These are phyloP conservation scores for Eupithecia insigniata DNA, from an alignment of 2,888 invertebrate species.

Conservation along the genomic window DNA sequence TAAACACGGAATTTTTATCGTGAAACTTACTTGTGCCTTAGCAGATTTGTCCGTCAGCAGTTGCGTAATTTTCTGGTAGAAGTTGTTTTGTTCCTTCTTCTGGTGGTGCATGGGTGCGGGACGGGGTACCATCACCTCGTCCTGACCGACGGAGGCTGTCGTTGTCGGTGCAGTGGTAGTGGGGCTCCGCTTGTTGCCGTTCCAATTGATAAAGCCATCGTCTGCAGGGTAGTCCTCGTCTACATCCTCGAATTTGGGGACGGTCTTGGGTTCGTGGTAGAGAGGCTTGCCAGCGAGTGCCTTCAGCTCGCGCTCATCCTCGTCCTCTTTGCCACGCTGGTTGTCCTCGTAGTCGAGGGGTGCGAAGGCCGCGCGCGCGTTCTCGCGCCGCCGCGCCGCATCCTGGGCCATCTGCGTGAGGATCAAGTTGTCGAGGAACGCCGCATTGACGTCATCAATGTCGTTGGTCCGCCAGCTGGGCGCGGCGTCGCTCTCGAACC, in stretches of 20 bases:
- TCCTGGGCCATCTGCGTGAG: conserved; percentile 87
- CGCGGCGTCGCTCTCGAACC: conserved; percentile 84
- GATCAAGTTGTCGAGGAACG: conserved; percentile 87
- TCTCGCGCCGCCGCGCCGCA: conserved; percentile 78
- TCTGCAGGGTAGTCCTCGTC: conserved; percentile 75
- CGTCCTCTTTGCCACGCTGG: conserved; percentile 83
- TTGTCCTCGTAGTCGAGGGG: conserved; percentile 73
- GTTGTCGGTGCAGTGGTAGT: conserved; percentile 67
- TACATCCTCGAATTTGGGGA: conserved; percentile 67
- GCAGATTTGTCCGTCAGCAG: conserved; percentile 77
- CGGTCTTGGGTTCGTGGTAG: conserved; percentile 79
- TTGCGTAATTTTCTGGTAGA: conserved; percentile 81
- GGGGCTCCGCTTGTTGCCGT: conserved; percentile 78
- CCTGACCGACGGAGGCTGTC: conserved; percentile 80
- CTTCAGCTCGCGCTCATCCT: conserved; percentile 87
- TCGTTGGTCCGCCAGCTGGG: conserved; percentile 75
- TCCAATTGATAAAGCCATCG: conserved; percentile 82
- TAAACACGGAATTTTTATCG: conserved; percentile 37
- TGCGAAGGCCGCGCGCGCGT: conserved; percentile 75
- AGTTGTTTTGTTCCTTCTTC: conserved; percentile 64
- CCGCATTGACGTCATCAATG: conserved; percentile 84
- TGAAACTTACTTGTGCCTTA: conserved; percentile 83
- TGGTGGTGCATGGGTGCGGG: conserved; percentile 79
- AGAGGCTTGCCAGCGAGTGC: conserved; percentile 83
- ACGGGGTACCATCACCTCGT: conserved; percentile 86